Evolutionary conservation across 2,113 vertebrate species (phyloP).

Genomic region (Hiodon tergisus): DNA sequence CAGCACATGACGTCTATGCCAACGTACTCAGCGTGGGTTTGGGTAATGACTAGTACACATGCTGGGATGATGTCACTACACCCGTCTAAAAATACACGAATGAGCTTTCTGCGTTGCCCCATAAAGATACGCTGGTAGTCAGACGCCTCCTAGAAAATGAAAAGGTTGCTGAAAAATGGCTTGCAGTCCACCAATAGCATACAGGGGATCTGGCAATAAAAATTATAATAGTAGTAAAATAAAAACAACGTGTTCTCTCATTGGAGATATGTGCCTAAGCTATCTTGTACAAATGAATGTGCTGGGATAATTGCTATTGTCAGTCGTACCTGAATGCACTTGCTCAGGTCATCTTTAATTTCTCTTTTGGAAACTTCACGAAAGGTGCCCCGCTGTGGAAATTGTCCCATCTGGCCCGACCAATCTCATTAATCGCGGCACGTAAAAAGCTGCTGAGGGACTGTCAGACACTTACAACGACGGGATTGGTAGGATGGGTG

Average conservation of each 20-base stretch:
- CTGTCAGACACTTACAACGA: neutral
- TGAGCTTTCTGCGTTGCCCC: no score
- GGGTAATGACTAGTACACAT: no score
- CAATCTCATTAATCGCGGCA: slow-evolving; percentile 12
- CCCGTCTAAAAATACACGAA: no score
- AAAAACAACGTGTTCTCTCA: neutral
- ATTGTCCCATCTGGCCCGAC: neutral
- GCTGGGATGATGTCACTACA: no score
- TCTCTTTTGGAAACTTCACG: slow-evolving; percentile 7
- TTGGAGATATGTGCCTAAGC: neutral
- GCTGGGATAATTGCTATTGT: neutral
- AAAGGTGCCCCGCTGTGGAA: slow-evolving; percentile 4
- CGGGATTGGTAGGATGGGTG: neutral
- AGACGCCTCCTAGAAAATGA: no score
- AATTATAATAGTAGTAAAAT: no score
- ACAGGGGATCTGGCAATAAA: no score
- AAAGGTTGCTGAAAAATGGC: no score
- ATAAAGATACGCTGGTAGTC: no score
- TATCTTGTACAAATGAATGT: neutral
- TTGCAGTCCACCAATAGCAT: no score
- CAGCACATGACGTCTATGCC: no score
- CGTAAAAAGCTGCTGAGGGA: neutral
- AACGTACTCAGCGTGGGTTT: no score
- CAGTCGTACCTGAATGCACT: neutral
- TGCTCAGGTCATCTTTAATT: neutral